A percentile compares a stretch with the other conserved stretches of the same genome.
These are phyloP conservation scores for Nasonovia ribisnigri DNA, from an alignment of 2,888 invertebrate species.

Conservation along the genomic window DNA sequence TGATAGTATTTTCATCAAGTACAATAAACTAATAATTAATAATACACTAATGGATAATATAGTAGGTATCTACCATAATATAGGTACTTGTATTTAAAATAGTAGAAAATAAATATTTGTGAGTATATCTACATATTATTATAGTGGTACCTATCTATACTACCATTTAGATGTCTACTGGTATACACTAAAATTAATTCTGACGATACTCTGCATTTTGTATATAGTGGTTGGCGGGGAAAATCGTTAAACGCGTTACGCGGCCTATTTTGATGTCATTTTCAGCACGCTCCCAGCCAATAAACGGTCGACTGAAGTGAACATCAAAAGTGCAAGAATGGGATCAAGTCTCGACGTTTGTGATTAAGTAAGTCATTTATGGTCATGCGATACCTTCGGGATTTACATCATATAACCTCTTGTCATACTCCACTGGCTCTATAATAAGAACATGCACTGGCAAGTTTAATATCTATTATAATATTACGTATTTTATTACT, in stretches of 20 bases:
- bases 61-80: no score
- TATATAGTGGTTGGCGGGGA: neutral
- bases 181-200: neutral
- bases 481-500: neutral
- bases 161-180: neutral
- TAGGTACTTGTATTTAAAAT: neutral
- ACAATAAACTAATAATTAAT: no score
- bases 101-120: neutral
- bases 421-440: neutral
- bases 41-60: no score
- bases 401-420: conserved; percentile 34
- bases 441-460: neutral
- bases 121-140: neutral
- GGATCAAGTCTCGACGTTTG: neutral
- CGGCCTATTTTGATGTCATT: neutral
- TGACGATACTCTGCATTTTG: neutral
- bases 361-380: neutral
- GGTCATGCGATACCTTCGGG: conserved; percentile 38
- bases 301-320: neutral
- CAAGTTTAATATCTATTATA: neutral
- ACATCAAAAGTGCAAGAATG: neutral
- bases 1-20: neutral
- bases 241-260: neutral
- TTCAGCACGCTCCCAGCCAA: neutral
- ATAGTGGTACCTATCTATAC: neutral